Base-by-base conservation (phyloP, 2,888 invertebrate genomes). In the Pseudeuparius sepicola region DNA sequence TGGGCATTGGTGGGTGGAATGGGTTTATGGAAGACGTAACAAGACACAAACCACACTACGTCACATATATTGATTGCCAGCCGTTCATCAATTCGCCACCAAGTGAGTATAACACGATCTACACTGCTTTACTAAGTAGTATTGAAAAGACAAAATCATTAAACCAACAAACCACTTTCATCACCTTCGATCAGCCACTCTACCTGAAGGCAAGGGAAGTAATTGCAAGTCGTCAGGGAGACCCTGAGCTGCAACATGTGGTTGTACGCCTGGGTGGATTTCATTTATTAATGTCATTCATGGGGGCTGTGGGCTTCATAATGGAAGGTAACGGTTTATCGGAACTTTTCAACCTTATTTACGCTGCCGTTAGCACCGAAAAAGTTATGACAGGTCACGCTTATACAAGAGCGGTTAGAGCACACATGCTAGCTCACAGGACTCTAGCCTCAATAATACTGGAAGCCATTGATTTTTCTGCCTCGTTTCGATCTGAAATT, bases 321-420 rank as follows among this genome's bases (percentile, higher is more conserved):
- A 60, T 59, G 57, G 38, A 42, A 25, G 55, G 57, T 27, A 57
- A 54, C 41, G 59, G 58, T 9, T 12, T 59, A 7, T 50, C 51
- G 39, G 54, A 57, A 39, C 34, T 37, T 11, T 34, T 11, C n/a
- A 13, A 9, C 23, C 34, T 46, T 3, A 46, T 50, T 40, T 52
- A 48, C 39, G 51, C 51, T 13, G 14, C 12, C 7, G 42, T 39
- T 9, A 38, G 42, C 4, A 37, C 45, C 10, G 45, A 48, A 5
- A 48, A 51, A 38, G 50, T 53, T 12, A 23, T 50, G 27, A 14
- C 31, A 14, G 51, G 51, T 4, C 49, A 49, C 34, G 45, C 44
- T 4, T 52, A 51, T 38, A 24, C 47, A 1, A 34, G 51, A 14
- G 48, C 48, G 24, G 44, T 35, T n/a, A n/a, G 39, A 13, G 16